Percentiles rank a stretch among this genome's conserved stretches.
Conservation (phyloP, 1,140 invertebrate genomes). For the Spodoptera frugiperda region DNA sequence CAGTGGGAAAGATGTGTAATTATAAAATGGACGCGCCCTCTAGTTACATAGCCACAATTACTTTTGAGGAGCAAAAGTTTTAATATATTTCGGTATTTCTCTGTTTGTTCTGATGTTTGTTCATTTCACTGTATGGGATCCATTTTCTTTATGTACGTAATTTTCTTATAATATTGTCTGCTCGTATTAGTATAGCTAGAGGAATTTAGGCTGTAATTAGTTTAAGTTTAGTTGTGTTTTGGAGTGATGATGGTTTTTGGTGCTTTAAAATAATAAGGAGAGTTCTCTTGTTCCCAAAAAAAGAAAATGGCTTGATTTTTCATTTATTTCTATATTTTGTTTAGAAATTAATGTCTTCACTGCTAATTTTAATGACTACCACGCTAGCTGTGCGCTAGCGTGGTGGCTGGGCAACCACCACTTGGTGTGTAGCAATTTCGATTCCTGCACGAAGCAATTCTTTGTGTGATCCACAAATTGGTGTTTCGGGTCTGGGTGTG, state of each 20-base stretch:
- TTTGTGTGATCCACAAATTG: too few relatives aligned
- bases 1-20: slow-evolving; percentile 55
- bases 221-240: slow-evolving; percentile 9
- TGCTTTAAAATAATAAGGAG: too few relatives aligned
- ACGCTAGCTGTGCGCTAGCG: too few relatives aligned
- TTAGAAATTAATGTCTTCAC: too few relatives aligned
- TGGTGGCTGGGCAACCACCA: too few relatives aligned
- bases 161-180: slow-evolving; percentile 6
- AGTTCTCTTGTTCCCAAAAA: too few relatives aligned
- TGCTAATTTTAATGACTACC: too few relatives aligned
- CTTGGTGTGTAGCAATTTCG: too few relatives aligned
- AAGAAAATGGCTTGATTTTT: too few relatives aligned
- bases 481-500: too few relatives aligned
- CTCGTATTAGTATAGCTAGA: slow-evolving; percentile 6
- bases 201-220: slow-evolving; percentile 16
- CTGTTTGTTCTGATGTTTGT: slow-evolving; percentile 54
- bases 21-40: slow-evolving; percentile 52
- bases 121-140: slow-evolving; percentile 48
- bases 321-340: too few relatives aligned
- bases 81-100: slow-evolving; percentile 66
- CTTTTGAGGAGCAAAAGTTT: slow-evolving; percentile 60
- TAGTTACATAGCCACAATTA: slow-evolving; percentile 61
- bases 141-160: slow-evolving; percentile 42
- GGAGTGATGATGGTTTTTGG: neutral
- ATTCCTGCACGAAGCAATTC: too few relatives aligned